These are phyloP conservation scores for Listronotus oregonensis DNA, from an alignment of 1,140 invertebrate species.

Conservation along the genomic window DNA sequence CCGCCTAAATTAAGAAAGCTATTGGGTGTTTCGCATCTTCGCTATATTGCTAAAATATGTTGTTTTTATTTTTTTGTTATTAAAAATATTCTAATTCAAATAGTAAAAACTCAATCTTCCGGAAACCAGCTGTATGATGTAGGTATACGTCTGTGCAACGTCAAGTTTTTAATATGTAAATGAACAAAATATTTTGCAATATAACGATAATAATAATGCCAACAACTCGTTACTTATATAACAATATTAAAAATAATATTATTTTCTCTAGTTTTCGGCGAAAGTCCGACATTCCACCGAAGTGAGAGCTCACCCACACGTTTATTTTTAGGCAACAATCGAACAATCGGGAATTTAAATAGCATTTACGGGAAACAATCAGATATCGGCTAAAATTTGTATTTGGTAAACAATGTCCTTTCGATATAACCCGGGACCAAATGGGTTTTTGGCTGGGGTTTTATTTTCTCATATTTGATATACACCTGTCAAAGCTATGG, in stretches of 20 bases:
- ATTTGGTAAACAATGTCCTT: conserved; percentile 32
- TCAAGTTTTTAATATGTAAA: background rate
- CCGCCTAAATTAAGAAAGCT: no score
- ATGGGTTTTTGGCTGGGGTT: conserved; percentile 13
- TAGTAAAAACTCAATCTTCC: no score
- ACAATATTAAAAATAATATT: conserved; percentile 11
- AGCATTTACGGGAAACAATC: conserved; percentile 31
- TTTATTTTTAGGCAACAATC: conserved; percentile 31
- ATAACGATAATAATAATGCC: no score
- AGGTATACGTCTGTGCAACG: no score
- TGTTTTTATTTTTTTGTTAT: no score
- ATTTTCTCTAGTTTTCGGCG: conserved; percentile 22
- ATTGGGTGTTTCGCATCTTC: no score
- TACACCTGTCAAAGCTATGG: conserved; percentile 26
- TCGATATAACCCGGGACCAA: conserved; percentile 24
- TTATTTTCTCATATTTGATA: conserved; percentile 7
- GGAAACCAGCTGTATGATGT: no score
- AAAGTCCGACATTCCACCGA: conserved; percentile 26
- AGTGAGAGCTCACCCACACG: conserved; percentile 30
- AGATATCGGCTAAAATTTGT: conserved; percentile 31
- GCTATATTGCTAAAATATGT: no score
- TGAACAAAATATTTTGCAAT: no score
- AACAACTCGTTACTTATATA: background rate
- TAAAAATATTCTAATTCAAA: no score
- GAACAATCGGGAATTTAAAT: conserved; percentile 34